Base-by-base conservation (phyloP, 2,888 invertebrate genomes). In the Drosophila nr. perissopoda region DNA sequence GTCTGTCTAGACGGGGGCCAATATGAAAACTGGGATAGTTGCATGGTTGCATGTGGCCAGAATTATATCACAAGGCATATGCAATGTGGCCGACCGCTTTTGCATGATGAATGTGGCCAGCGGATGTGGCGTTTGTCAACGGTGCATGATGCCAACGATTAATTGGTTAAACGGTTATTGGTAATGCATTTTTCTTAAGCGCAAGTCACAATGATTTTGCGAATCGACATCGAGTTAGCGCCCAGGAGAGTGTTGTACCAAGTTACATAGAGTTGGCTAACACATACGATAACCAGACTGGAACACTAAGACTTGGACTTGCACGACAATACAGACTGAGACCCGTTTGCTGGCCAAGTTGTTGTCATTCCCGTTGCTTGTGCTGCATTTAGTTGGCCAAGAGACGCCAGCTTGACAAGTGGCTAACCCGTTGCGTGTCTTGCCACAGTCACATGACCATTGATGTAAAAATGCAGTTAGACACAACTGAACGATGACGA, bases 401-500 rank as follows among this genome's bases (percentile, higher is more conserved):
- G 53, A 42, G 54, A 40, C 57, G 62, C 61, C 62, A 71, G 68
- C 71, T 76, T 83, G 89, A 79, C 84, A 84, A 89, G 77, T 75
- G 70, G 69, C 70, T 66, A 82, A 81, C 78, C 67, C 67, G 78
- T 78, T 78, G 78, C 81, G 66, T 73, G 62, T 57, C 72, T 76
- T 76, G 59, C 45, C 69, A 33, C 49, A 42, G 56, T 38, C 77
- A 76, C 80, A 79, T 88, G 76, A 66, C 85, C 89, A 82, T 80
- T 89, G 87, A 89, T 89, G 89, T 87, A 85, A 84, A 89, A 84
- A 80, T 89, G 82, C 89, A 84, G 85, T 85, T 85, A 85, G 82
- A 56, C 72, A 61, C 70, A 79, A 59, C 61, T 65, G 61, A 48
- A 74, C 58, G 54, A 54, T 73, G 49, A 71, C 52, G 27, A 40